A percentile compares a stretch with the other conserved stretches of the same genome.
Conservation (phyloP, 1,140 invertebrate genomes). For the Amyelois transitella region DNA sequence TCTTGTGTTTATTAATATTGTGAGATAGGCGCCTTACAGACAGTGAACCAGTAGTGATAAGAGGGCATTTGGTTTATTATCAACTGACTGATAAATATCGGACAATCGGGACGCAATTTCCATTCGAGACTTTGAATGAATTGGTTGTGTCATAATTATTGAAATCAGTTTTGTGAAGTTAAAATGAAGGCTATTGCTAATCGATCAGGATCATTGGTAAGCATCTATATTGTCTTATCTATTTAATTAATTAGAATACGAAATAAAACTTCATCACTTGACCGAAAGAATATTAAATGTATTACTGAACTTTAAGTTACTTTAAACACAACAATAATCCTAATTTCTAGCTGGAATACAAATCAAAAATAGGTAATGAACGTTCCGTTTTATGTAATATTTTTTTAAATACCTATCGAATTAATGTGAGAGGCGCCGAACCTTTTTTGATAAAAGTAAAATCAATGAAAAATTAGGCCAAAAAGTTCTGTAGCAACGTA, state of each 20-base stretch:
- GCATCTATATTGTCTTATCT: neutral
- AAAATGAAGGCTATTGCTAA: conserved; percentile 34
- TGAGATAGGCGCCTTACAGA: neutral
- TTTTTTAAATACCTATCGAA: too few relatives aligned
- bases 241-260: too few relatives aligned
- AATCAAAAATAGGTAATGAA: neutral
- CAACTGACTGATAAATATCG: neutral
- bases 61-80: neutral
- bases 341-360: too few relatives aligned
- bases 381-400: neutral
- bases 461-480: too few relatives aligned
- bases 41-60: neutral
- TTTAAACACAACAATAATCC: too few relatives aligned
- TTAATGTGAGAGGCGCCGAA: neutral
- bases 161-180: neutral
- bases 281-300: too few relatives aligned
- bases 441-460: neutral
- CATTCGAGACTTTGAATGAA: neutral
- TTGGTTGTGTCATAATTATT: neutral
- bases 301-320: too few relatives aligned
- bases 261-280: too few relatives aligned
- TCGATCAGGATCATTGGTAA: conserved; percentile 16
- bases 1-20: neutral
- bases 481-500: too few relatives aligned
- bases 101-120: neutral